These are phyloP conservation scores for Hemicentrotus pulcherrimus DNA, from an alignment of 35 echinoderm and acorn worm species.

Conservation along the genomic window DNA sequence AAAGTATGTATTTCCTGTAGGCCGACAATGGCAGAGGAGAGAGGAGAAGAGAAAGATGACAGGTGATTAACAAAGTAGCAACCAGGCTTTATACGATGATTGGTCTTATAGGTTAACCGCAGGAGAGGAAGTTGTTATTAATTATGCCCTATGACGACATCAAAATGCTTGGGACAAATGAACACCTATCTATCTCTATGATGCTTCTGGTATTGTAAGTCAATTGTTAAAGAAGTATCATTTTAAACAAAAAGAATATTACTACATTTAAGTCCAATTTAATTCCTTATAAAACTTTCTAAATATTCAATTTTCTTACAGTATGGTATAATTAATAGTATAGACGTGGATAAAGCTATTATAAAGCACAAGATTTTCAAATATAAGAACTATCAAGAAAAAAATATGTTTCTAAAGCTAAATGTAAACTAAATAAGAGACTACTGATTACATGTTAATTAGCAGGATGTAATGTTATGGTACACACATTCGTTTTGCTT, in stretches of 20 bases:
- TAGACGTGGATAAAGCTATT: neutral
- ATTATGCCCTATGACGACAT: neutral
- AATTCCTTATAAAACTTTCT: neutral
- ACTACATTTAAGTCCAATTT: neutral
- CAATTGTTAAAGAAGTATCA: neutral
- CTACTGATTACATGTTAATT: too few relatives aligned
- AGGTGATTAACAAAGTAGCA: constrained; percentile 26
- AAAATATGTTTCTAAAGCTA: too few relatives aligned
- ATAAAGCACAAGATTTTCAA: too few relatives aligned
- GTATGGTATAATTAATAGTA: neutral
- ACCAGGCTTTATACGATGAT: constrained; percentile 15
- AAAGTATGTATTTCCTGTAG: constrained; percentile 70
- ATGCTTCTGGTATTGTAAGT: neutral
- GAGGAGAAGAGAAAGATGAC: neutral
- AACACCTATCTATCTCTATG: neutral
- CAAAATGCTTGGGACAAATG: neutral
- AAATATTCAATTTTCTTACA: neutral
- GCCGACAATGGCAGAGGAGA: constrained; percentile 27
- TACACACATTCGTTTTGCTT: too few relatives aligned
- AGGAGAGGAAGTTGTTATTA: constrained; percentile 1
- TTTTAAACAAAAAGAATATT: neutral
- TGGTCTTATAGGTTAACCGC: neutral
- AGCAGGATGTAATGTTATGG: too few relatives aligned
- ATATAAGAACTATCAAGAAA: too few relatives aligned
- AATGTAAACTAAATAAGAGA: too few relatives aligned